Evolutionary conservation across 30 jellyfish, hydroid and myxozoan species (phyloP).

Genomic region (Chrysaora quinquecirrha): DNA sequence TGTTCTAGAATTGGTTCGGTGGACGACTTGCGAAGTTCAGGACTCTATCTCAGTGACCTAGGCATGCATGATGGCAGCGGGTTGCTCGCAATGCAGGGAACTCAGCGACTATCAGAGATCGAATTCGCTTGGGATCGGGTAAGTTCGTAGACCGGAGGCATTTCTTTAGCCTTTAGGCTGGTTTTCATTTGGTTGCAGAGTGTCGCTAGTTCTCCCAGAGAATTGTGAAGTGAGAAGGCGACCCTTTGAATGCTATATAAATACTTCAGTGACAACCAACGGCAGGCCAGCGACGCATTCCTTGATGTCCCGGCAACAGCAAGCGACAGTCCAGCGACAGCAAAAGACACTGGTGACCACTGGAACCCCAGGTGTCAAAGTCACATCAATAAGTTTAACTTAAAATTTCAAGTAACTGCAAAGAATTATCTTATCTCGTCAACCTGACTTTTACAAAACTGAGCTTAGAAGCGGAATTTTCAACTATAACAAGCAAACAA

Average conservation of each 20-base stretch:
- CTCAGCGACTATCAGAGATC: conserved; percentile 61
- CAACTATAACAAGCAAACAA: too few relatives aligned
- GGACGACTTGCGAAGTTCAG: conserved; percentile 47
- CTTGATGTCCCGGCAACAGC: neutral
- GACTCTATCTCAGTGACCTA: conserved; percentile 57
- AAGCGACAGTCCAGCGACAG: too few relatives aligned
- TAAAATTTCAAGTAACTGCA: too few relatives aligned
- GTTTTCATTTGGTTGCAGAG: neutral
- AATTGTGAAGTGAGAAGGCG: neutral
- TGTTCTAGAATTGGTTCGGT: conserved; percentile 53
- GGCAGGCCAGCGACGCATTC: neutral
- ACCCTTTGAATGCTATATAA: neutral
- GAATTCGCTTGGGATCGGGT: conserved; percentile 70
- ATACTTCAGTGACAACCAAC: neutral
- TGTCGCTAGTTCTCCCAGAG: neutral
- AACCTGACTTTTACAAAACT: too few relatives aligned
- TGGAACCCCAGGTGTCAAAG: too few relatives aligned
- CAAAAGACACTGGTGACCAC: too few relatives aligned
- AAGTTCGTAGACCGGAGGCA: too few relatives aligned
- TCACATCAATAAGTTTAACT: too few relatives aligned
- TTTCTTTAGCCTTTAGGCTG: too few relatives aligned
- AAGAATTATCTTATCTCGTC: too few relatives aligned
- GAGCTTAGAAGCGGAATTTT: too few relatives aligned
- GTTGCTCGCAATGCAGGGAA: conserved; percentile 48
- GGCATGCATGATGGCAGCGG: conserved; percentile 72